Evolutionary conservation across 1,140 invertebrate species (phyloP), one percentile per base, ranked within the genome.

Genomic region (Cryptotermes secundus): DNA sequence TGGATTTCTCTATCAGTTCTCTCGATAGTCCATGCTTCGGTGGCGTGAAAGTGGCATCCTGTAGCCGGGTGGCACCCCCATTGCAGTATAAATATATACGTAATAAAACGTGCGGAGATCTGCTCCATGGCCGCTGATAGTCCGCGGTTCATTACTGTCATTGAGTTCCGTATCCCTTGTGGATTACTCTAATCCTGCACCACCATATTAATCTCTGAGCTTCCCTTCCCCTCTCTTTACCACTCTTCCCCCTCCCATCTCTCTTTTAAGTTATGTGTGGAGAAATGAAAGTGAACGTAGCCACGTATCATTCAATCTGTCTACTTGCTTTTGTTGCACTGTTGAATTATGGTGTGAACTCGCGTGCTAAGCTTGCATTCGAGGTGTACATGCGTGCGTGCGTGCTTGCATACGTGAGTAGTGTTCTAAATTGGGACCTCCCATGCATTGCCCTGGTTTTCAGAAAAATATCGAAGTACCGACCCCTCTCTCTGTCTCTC

Each of bases 381-480:
- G n/a, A 12, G 45, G 26, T 31, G 26, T 72, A n/a, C 9, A 31
- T 31, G n/a, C 59, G 59, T 72, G 59, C 26, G 59, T 72, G 59
- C 53, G 53, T n/a, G n/a, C n/a, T n/a, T 72, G 59, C n/a, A 72
- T 72, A n/a, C n/a, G 59, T 72, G 59, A 72, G 59, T 72, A 31
- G 59, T n/a, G 59, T 72, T 72, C 9, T 72, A 72, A 72, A 72
- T 72, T 72, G 59, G 26, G 7, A 72, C 59, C 26, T n/a, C 59
- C 59, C 59, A 72, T 72, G 59, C 59, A 72, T 72, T 72, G 59
- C 26, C 59, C 59, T 72, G 59, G 59, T 72, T 72, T 72, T 72
- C 26, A 72, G 53, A n/a, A n/a, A 72, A 72, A 72, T 2, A 72
- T 59, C 7, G 6, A 26, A 59, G 53, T 12, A 16, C n/a, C n/a